Conservation (phyloP, 2,113 vertebrate genomes). For the Antennarius striatus region DNA sequence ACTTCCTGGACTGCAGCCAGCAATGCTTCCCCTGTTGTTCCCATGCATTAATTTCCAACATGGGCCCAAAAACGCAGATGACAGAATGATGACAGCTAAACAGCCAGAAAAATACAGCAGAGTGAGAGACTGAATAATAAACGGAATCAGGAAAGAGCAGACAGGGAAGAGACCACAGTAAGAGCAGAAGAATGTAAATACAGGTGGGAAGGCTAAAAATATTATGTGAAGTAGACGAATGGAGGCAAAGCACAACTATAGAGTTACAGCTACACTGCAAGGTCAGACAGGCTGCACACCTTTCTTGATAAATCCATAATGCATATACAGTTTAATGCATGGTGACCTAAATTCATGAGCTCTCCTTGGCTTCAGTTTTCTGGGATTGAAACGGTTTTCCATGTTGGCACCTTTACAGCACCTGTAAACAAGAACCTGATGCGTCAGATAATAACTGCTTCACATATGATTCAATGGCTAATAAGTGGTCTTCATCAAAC, state of each 20-base stretch:
- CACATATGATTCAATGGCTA: constrained; percentile 25
- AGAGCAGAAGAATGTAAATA: constrained; percentile 24
- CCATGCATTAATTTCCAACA: constrained; percentile 33
- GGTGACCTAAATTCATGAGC: constrained; percentile 31
- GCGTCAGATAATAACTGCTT: constrained; percentile 19
- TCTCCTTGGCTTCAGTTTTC: not conserved
- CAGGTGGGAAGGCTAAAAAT: constrained; percentile 21
- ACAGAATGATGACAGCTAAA: constrained; percentile 49
- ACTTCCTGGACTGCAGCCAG: constrained; percentile 45
- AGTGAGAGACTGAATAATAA: constrained; percentile 32
- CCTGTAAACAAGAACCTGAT: not conserved
- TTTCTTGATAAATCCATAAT: constrained; percentile 11
- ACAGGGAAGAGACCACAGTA: constrained; percentile 6
- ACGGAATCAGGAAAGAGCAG: constrained; percentile 33
- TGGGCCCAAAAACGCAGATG: constrained; percentile 31
- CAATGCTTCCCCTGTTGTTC: constrained; percentile 23
- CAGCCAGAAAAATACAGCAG: constrained; percentile 35
- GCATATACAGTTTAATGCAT: not conserved
- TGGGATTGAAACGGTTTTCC: not conserved
- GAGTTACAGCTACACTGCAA: constrained; percentile 1
- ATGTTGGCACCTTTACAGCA: not conserved
- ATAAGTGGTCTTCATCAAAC: constrained; percentile 24
- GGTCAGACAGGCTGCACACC: constrained; percentile 26
- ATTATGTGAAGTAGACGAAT: constrained; percentile 27
- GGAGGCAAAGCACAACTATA: not conserved